Evolutionary conservation across 2,797 vertebrate species (phyloP), one percentile per base, ranked within the genome.

Genomic region (Syngnathus rostellatus): DNA sequence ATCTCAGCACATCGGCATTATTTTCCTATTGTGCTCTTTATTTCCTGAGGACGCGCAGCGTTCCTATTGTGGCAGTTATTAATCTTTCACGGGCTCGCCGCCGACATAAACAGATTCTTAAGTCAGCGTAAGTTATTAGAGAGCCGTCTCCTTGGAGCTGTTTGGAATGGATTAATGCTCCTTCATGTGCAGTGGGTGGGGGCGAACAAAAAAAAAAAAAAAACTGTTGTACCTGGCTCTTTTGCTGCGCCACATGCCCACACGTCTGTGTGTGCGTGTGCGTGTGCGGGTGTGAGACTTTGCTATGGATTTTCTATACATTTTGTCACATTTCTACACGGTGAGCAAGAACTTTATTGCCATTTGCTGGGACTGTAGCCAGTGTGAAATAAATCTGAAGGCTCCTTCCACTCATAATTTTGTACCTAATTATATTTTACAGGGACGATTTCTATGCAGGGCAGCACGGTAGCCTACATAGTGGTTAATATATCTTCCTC

Each of bases 31-130:
- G 66, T 71, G 65, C 72, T 68, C 64, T 77, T 76, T 65, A 63
- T 68, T 8, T 6, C 40, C 37, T 71, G 77, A 70, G 68, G 61
- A 45, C 58, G 57, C 66, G 69, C 67, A 39, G 43, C 68, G 75
- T 64, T 81, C 62, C 62, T 65, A 65, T 73, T 66, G 79, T 71
- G 63, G 70, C 53, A 62, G 75, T 77, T 82, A 83, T 88, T 80
- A 80, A 86, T 85, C 85, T 86, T 78, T 81, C 70, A 67, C 64
- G 38, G 68, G 66, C 39, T 74, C 67, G 67, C 79, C 79, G 78
- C 74, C 83, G 86, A 84, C 76, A 76, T 79, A 85, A 87, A 86
- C 83, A 85, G 65, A 85, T 85, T 83, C 68, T 68, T 72, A 77
- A 83, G 80, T 81, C 79, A 75, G 74, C 77, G 59, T 81, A 83